These are phyloP conservation scores for Meiosimyza platycephala DNA, from an alignment of 2,888 invertebrate species.

Conservation along the genomic window DNA sequence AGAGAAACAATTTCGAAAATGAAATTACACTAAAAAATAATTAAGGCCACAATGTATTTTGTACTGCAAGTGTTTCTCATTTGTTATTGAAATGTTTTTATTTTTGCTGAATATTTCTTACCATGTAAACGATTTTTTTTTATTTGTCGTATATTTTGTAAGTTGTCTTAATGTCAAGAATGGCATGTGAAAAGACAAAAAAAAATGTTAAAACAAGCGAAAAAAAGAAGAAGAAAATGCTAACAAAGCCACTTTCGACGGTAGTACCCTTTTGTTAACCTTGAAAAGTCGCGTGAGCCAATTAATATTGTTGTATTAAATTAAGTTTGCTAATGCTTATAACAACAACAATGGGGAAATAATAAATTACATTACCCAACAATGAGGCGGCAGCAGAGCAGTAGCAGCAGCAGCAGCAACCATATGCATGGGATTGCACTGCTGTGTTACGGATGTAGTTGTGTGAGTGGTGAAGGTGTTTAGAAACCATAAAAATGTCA, in stretches of 20 bases:
- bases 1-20: too few species aligned
- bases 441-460: neutral
- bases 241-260: slow-evolving; percentile 24
- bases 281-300: slow-evolving; percentile 46
- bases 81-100: too few species aligned
- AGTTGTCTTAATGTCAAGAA: slow-evolving; percentile 19
- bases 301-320: slow-evolving; percentile 44
- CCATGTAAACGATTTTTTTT: neutral
- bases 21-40: too few species aligned
- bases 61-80: too few species aligned
- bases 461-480: too few species aligned
- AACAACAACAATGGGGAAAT: slow-evolving; percentile 18
- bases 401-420: neutral
- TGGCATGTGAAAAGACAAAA: neutral
- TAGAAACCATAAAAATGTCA: slow-evolving; percentile 11
- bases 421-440: neutral
- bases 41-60: too few species aligned
- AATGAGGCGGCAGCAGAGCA: slow-evolving; percentile 8
- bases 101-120: too few species aligned
- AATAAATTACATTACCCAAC: slow-evolving; percentile 14
- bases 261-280: slow-evolving; percentile 44
- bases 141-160: slow-evolving; percentile 27
- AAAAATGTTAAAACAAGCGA: slow-evolving; percentile 19
- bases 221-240: neutral
- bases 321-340: slow-evolving; percentile 23